phyloP scores from a whole-genome alignment of 2,888 invertebrate species.

The Resseliella maxima region DNA sequence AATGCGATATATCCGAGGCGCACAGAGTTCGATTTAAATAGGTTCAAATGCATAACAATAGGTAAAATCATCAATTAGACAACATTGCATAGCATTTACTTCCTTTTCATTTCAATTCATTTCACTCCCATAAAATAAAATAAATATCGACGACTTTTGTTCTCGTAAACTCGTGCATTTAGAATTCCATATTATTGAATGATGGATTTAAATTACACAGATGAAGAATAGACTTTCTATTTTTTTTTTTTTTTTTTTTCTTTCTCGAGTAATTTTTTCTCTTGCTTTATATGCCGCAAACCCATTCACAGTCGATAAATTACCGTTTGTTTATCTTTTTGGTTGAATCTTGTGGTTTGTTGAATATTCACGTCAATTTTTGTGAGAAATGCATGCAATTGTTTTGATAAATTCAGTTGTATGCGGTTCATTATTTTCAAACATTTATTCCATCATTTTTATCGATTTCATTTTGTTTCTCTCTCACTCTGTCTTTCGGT shows the following conservation, averaged over 20 bases:
- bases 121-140: neutral
- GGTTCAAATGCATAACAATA: conserved; percentile 47
- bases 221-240: neutral
- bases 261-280: neutral
- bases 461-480: neutral
- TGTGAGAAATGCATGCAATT: conserved; percentile 12
- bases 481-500: too few relatives aligned
- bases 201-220: neutral
- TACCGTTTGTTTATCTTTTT: conserved; percentile 41
- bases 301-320: neutral
- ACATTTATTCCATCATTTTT: neutral
- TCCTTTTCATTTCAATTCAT: neutral
- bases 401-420: neutral
- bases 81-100: conserved; percentile 11
- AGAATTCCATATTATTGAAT: conserved; percentile 8
- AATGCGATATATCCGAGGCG: neutral
- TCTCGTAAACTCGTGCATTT: conserved; percentile 32
- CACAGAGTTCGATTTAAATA: neutral
- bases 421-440: conserved; percentile 18
- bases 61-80: conserved; percentile 51
- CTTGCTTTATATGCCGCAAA: too few relatives aligned
- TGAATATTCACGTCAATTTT: neutral
- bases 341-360: conserved; percentile 43
- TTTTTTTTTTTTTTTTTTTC: neutral
- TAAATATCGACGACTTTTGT: conserved; percentile 3